phyloP scores from a whole-genome alignment of 2,797 vertebrate species.

The Scarus forsteni region DNA sequence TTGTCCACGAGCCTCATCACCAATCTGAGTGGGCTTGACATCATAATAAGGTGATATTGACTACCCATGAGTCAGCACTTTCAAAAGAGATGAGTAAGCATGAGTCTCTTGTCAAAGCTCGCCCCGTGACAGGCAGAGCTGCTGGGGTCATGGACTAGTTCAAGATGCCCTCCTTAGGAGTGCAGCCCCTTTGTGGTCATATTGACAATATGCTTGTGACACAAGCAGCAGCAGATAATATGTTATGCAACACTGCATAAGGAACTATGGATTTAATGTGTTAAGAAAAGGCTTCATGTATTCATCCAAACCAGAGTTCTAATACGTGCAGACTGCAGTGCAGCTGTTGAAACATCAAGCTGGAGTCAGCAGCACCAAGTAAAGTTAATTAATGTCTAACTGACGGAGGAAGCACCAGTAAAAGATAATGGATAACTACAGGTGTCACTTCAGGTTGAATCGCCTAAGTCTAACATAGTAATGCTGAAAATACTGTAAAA shows the following conservation, averaged over 20 bases:
- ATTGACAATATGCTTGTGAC: slow-evolving; percentile 22
- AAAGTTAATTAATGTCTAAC: slow-evolving; percentile 56
- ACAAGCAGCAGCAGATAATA: neutral
- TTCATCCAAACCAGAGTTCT: neutral
- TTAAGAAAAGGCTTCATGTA: neutral
- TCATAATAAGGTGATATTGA: slow-evolving; percentile 72
- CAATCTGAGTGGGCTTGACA: slow-evolving; percentile 58
- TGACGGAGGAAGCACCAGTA: slow-evolving; percentile 14
- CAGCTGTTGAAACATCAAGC: slow-evolving; percentile 22
- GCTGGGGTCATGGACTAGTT: slow-evolving; percentile 37
- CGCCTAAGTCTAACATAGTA: neutral
- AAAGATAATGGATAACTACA: slow-evolving; percentile 34
- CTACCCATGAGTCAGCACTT: slow-evolving; percentile 65
- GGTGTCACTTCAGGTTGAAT: slow-evolving; percentile 13
- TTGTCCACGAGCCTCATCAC: slow-evolving; percentile 36
- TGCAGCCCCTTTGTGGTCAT: slow-evolving; percentile 20
- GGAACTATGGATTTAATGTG: slow-evolving; percentile 7
- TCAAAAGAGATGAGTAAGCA: slow-evolving; percentile 52
- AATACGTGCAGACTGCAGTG: slow-evolving; percentile 16
- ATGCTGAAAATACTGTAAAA: neutral
- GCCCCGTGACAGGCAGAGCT: slow-evolving; percentile 32
- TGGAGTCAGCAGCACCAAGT: slow-evolving; percentile 29
- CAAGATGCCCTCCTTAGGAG: slow-evolving; percentile 35
- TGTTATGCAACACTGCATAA: slow-evolving; percentile 9
- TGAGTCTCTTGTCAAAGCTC: slow-evolving; percentile 6